Percentiles rank a stretch among this genome's conserved stretches.
These are phyloP conservation scores for Meles meles DNA, from an alignment of 2,113 vertebrate genomes.

Conservation along the genomic window DNA sequence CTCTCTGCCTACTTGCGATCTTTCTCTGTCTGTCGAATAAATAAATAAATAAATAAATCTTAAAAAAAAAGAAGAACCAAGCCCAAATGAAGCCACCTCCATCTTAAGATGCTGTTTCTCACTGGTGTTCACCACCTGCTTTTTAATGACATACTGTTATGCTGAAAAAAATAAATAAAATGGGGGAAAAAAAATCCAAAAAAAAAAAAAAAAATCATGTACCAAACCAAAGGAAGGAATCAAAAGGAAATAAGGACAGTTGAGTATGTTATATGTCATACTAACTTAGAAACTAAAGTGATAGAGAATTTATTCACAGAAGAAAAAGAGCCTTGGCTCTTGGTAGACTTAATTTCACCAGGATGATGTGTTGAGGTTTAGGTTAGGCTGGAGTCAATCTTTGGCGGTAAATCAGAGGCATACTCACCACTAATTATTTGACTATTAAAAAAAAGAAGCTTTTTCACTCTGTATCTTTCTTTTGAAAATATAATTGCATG, in stretches of 20 bases:
- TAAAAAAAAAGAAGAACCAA: no score
- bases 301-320: not conserved
- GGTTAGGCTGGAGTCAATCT: not conserved
- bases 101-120: not conserved
- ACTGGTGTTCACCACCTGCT: not conserved
- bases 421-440: not conserved
- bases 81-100: not conserved
- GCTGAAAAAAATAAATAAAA: no score
- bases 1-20: no score
- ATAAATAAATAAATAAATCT: no score
- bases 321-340: not conserved
- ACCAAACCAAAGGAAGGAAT: not conserved
- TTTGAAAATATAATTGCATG: constrained; percentile 39
- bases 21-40: no score
- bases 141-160: no score
- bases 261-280: not conserved
- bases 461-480: constrained; percentile 19
- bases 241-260: constrained; percentile 18
- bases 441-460: not conserved
- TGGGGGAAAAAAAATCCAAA: no score
- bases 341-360: constrained; percentile 3
- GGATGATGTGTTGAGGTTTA: not conserved
- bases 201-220: not conserved
- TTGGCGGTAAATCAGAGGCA: not conserved
- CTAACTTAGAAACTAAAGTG: not conserved